Percentiles rank a stretch among this genome's conserved stretches.
Conservation (phyloP, 2,113 vertebrate species). For the Leptosomus discolor region DNA sequence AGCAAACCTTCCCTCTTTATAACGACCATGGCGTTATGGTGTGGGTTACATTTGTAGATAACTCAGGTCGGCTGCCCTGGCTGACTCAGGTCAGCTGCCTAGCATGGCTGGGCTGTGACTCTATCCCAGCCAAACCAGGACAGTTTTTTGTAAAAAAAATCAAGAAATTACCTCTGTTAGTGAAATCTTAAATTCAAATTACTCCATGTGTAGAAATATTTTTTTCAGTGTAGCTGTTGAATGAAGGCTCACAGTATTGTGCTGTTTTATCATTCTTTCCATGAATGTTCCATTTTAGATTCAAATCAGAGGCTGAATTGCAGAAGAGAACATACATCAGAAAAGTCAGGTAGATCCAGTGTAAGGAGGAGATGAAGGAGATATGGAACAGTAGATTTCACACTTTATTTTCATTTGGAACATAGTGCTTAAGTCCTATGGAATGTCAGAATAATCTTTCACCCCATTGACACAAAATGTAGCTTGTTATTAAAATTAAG, state of each 20-base stretch:
- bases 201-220: background rate
- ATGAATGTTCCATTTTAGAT: background rate
- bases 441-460: background rate
- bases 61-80: too few relatives aligned
- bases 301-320: background rate
- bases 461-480: rapidly evolving
- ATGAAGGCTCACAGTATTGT: background rate
- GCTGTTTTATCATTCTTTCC: background rate
- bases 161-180: background rate
- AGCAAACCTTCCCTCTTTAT: too few relatives aligned
- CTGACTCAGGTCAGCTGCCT: too few relatives aligned
- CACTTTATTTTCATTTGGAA: background rate
- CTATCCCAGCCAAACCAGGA: too few relatives aligned
- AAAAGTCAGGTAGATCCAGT: background rate
- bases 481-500: background rate
- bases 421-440: background rate
- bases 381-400: background rate
- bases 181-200: background rate
- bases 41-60: too few relatives aligned
- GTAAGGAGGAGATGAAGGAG: background rate
- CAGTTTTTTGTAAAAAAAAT: too few relatives aligned
- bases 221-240: background rate
- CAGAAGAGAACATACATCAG: background rate
- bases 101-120: too few relatives aligned
- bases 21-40: too few relatives aligned